Evolutionary conservation across 2,113 vertebrate genomes (phyloP).

Genomic region (Centrocercus urophasianus): DNA sequence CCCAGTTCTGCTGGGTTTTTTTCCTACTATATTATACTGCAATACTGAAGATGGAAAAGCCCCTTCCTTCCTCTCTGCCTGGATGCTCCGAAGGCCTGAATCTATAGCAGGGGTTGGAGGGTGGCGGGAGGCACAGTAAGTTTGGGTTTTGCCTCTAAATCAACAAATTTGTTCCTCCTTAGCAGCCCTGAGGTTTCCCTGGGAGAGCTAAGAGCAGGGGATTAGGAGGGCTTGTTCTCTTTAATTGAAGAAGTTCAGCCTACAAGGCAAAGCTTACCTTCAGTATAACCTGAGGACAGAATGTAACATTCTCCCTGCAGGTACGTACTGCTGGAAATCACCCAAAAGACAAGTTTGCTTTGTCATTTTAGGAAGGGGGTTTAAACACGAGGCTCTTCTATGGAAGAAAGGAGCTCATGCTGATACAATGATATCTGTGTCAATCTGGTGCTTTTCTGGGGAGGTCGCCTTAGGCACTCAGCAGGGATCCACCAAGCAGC

Average conservation of each 20-base stretch:
- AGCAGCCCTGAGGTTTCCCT: background rate
- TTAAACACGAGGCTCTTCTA: background rate
- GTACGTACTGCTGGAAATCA: background rate
- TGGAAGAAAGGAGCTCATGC: background rate
- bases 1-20: background rate
- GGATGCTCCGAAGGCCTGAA: background rate
- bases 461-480: background rate
- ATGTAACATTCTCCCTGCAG: background rate
- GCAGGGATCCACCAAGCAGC: constrained; percentile 35
- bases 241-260: background rate
- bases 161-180: background rate
- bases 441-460: background rate
- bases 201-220: background rate
- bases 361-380: background rate
- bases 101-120: background rate
- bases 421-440: background rate
- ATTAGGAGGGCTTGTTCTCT: background rate
- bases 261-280: background rate
- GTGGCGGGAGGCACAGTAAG: background rate
- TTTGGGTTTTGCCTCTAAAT: background rate
- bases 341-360: background rate
- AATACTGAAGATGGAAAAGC: background rate
- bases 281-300: background rate
- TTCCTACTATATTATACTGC: background rate
- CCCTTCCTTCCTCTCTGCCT: background rate